A percentile compares a stretch with the other conserved stretches of the same genome.
phyloP scores from a whole-genome alignment of 2,797 vertebrate genomes.

The Pitangus sulphuratus region DNA sequence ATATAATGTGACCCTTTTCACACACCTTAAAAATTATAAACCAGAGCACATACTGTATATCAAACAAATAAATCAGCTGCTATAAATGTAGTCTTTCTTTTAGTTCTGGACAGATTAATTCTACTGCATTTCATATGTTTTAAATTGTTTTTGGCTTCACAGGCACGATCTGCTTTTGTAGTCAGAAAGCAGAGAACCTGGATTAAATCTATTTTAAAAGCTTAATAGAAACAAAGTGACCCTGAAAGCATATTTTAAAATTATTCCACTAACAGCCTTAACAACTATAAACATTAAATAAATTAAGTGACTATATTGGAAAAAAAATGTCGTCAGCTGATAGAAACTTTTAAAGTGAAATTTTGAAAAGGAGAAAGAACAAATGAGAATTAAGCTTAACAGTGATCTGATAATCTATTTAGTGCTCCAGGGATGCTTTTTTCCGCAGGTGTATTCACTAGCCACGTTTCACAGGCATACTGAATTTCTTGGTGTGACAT shows the following conservation, averaged over 20 bases:
- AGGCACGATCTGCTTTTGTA: slow-evolving; percentile 43
- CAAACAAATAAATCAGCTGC: slow-evolving; percentile 78
- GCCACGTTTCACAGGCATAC: neutral
- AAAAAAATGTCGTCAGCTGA: neutral
- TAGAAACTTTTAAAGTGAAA: neutral
- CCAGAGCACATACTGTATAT: slow-evolving; percentile 69
- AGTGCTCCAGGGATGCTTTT: neutral
- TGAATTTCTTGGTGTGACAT: neutral
- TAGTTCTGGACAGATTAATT: slow-evolving; percentile 64
- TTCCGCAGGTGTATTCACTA: neutral
- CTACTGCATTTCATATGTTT: slow-evolving; percentile 62
- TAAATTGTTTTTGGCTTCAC: slow-evolving; percentile 62
- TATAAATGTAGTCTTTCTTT: slow-evolving; percentile 73
- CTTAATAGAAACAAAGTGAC: slow-evolving; percentile 33
- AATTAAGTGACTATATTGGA: neutral
- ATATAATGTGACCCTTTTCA: slow-evolving; percentile 73
- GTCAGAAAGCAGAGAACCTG: slow-evolving; percentile 30
- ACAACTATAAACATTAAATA: slow-evolving; percentile 45
- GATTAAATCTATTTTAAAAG: slow-evolving; percentile 54
- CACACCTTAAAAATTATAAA: slow-evolving; percentile 79
- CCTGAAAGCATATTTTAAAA: slow-evolving; percentile 9
- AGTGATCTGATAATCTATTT: neutral
- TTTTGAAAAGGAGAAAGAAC: neutral
- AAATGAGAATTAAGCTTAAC: neutral
- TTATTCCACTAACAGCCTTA: slow-evolving; percentile 37